Evolutionary conservation across 2,113 vertebrate genomes (phyloP).

Genomic region (Tamias sibiricus): DNA sequence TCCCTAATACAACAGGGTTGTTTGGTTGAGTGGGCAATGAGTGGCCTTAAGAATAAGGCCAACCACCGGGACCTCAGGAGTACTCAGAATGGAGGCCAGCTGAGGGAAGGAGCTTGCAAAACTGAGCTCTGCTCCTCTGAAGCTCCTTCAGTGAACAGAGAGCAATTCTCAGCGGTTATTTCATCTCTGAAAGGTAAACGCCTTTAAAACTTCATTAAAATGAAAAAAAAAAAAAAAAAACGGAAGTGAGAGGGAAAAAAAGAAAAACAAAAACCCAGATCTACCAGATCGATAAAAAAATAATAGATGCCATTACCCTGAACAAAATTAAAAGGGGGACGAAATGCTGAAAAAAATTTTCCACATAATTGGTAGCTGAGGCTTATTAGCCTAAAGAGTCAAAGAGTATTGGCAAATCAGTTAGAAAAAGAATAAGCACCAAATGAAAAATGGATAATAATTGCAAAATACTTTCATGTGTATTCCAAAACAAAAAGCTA

Average conservation of each 20-base stretch:
- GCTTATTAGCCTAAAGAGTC: not conserved
- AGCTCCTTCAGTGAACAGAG: not conserved
- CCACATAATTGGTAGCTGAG: not conserved
- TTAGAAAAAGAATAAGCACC: not conserved
- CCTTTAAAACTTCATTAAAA: not conserved
- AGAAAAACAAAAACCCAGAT: too few relatives aligned
- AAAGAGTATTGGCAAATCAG: constrained; percentile 5
- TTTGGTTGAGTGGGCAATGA: not conserved
- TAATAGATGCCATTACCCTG: not conserved
- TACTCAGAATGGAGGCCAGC: not conserved
- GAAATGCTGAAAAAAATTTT: not conserved
- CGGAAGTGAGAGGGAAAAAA: not conserved
- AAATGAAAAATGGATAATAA: not conserved
- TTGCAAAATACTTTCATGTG: not conserved
- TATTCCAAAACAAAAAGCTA: not conserved
- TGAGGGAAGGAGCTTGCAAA: not conserved
- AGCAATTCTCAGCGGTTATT: not conserved
- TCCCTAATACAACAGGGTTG: not conserved
- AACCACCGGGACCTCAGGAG: not conserved
- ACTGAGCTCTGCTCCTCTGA: not conserved
- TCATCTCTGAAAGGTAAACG: not conserved
- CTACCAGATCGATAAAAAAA: not conserved
- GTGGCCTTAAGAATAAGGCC: not conserved
- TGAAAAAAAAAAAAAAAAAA: not conserved
- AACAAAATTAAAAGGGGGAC: constrained; percentile 38